These are phyloP conservation scores for Ferrisia virgata DNA, from an alignment of 2,888 invertebrate genomes.

Conservation along the genomic window DNA sequence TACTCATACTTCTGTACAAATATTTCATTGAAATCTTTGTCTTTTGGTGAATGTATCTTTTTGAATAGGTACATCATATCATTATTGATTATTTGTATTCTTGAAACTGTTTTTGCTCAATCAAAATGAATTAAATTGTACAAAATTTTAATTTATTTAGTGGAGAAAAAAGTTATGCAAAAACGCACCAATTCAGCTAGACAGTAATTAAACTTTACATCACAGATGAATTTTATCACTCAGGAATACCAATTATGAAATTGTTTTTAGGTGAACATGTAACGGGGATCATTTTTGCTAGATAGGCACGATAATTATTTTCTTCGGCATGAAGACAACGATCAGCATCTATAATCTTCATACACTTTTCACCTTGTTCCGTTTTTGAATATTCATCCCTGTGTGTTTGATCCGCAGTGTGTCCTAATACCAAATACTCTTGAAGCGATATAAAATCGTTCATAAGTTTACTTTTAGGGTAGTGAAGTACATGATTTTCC, in stretches of 20 bases:
- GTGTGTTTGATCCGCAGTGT: constrained; percentile 90
- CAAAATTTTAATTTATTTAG: not conserved
- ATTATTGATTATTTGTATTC: no score
- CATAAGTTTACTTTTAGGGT: constrained; percentile 71
- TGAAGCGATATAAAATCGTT: constrained; percentile 52
- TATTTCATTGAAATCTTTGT: not conserved
- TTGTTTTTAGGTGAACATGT: constrained; percentile 91
- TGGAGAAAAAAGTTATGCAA: not conserved
- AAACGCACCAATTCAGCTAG: not conserved
- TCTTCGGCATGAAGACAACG: constrained; percentile 72
- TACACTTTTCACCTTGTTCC: constrained; percentile 75
- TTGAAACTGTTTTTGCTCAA: no score
- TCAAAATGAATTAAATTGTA: not conserved
- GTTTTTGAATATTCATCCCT: constrained; percentile 65
- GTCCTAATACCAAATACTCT: constrained; percentile 78
- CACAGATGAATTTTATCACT: constrained; percentile 47
- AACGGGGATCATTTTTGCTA: constrained; percentile 74
- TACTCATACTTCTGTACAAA: no score
- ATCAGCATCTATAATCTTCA: constrained; percentile 86
- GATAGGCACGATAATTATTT: constrained; percentile 69
- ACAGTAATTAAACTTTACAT: not conserved
- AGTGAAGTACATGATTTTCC: constrained; percentile 66
- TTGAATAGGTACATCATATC: not conserved
- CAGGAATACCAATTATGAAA: constrained; percentile 67
- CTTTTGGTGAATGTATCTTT: not conserved